Evolutionary conservation across 1,140 invertebrate genomes (phyloP).

Genomic region (Antheraea pernyi): DNA sequence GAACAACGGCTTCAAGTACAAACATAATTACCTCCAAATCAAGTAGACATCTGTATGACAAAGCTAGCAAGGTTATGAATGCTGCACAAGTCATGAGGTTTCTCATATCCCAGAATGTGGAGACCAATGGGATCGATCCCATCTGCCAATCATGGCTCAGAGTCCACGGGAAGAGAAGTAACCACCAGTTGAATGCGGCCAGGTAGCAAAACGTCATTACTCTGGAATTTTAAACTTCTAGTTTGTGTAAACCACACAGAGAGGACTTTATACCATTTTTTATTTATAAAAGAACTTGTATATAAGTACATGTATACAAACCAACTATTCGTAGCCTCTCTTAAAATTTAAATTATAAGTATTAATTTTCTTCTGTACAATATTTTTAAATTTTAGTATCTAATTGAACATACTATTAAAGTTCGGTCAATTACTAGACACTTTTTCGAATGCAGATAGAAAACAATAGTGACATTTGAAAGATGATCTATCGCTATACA

Average conservation of each 20-base stretch:
- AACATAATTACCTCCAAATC: slow-evolving; percentile 83
- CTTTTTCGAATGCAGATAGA: too few relatives aligned
- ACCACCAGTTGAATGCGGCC: slow-evolving; percentile 89
- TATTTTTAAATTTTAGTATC: too few relatives aligned
- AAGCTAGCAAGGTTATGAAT: slow-evolving; percentile 80
- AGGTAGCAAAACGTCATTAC: slow-evolving; percentile 89
- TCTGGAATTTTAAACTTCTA: slow-evolving; percentile 33
- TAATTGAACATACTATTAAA: too few relatives aligned
- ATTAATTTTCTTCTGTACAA: too few relatives aligned
- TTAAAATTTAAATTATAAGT: too few relatives aligned
- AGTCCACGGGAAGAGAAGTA: slow-evolving; percentile 87
- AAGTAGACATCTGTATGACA: slow-evolving; percentile 81
- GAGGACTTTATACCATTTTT: too few relatives aligned
- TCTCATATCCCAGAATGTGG: slow-evolving; percentile 83
- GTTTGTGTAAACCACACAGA: too few relatives aligned
- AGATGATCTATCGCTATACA: too few relatives aligned
- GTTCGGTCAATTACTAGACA: too few relatives aligned
- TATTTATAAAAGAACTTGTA: too few relatives aligned
- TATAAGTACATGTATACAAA: neutral
- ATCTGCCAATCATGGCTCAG: slow-evolving; percentile 94
- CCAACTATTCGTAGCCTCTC: too few relatives aligned
- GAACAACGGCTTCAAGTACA: neutral
- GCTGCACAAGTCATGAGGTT: slow-evolving; percentile 87
- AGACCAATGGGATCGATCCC: slow-evolving; percentile 89
- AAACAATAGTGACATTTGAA: too few relatives aligned